phyloP scores from a whole-genome alignment of 2,113 vertebrate genomes.

The Eupsittula cactorum region DNA sequence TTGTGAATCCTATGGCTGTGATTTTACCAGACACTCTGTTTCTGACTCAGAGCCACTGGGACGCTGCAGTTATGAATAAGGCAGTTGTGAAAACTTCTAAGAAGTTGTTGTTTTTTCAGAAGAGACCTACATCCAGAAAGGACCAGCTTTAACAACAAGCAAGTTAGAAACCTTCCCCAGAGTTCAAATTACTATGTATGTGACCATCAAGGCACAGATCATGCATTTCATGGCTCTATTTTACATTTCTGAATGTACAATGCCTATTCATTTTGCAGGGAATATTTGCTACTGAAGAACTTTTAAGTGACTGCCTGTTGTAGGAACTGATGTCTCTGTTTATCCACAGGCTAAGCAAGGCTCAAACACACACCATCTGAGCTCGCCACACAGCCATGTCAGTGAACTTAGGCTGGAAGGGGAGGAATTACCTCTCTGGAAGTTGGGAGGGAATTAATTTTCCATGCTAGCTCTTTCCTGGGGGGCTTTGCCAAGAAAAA shows the following conservation, averaged over 20 bases:
- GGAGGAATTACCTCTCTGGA: neutral
- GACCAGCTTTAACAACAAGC: neutral
- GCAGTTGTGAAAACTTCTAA: neutral
- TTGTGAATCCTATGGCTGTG: neutral
- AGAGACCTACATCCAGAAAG: neutral
- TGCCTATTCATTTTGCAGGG: neutral
- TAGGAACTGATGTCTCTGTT: neutral
- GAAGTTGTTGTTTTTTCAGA: neutral
- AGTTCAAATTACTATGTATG: neutral
- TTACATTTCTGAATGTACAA: rapidly evolving
- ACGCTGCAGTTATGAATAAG: rapidly evolving
- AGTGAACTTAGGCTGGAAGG: constrained; percentile 1
- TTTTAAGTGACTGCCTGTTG: neutral
- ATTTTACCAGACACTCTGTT: neutral
- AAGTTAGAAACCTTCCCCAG: neutral
- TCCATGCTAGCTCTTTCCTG: constrained; percentile 43
- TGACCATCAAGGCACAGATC: rapidly evolving
- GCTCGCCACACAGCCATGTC: neutral
- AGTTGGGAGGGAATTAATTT: constrained; percentile 36
- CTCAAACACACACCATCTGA: neutral
- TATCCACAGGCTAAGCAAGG: constrained; percentile 37
- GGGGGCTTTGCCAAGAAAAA: constrained; percentile 3
- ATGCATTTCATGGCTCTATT: rapidly evolving
- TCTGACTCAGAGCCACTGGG: neutral
- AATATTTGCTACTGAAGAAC: neutral